A percentile compares a stretch with the other conserved stretches of the same genome.
These are phyloP conservation scores for Asobara japonica DNA, from an alignment of 1,140 invertebrate species.

Conservation along the genomic window DNA sequence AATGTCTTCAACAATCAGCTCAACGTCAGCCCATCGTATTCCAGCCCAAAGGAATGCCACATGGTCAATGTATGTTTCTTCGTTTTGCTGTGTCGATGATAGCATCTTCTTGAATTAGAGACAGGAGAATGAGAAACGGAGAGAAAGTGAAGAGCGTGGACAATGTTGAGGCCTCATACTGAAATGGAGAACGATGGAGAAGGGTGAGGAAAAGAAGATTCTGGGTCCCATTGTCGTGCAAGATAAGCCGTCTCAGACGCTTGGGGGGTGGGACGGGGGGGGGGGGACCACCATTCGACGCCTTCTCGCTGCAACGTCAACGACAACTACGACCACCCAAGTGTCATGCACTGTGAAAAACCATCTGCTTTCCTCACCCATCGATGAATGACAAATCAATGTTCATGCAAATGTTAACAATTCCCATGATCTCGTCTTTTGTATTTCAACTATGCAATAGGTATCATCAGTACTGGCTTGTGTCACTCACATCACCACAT, in stretches of 20 bases:
- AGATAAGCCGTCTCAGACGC: slow-evolving; percentile 39
- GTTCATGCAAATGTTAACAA: not conserved
- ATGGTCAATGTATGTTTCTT: slow-evolving; percentile 4
- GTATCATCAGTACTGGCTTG: not conserved
- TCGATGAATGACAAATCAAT: slow-evolving; percentile 43
- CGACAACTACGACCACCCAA: slow-evolving; percentile 47
- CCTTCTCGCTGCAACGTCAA: slow-evolving; percentile 41
- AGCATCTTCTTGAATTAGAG: slow-evolving; percentile 16
- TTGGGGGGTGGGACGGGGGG: no score
- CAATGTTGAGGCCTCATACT: slow-evolving; percentile 18
- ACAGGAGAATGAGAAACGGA: not conserved
- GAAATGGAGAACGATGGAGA: not conserved
- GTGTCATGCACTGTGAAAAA: slow-evolving; percentile 30
- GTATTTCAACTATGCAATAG: slow-evolving; percentile 26
- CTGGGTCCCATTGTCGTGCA: slow-evolving; percentile 38
- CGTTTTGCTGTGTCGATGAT: not conserved
- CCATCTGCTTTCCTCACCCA: not conserved
- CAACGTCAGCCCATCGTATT: not conserved
- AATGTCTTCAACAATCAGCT: not conserved
- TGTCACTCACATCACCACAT: not conserved
- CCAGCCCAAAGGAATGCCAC: not conserved
- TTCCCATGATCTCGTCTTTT: slow-evolving; percentile 20
- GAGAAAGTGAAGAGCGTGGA: not conserved
- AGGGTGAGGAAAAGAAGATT: slow-evolving; percentile 21
- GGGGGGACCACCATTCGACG: no score